phyloP scores from a whole-genome alignment of 2,113 vertebrate genomes.

The Ranitomeya variabilis region DNA sequence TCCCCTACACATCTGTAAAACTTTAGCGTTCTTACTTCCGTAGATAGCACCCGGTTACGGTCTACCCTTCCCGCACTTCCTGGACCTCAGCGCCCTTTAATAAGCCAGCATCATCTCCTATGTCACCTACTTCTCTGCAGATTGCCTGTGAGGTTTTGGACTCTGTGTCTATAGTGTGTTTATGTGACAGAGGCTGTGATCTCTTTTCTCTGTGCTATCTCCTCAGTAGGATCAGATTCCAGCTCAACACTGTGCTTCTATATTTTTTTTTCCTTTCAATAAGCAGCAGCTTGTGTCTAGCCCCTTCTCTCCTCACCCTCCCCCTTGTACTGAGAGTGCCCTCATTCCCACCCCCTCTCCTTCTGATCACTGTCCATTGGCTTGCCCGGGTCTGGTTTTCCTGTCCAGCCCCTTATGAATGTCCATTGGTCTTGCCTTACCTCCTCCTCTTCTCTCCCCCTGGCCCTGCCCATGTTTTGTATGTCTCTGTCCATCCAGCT shows the following conservation, averaged over 20 bases:
- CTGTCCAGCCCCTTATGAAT: slow-evolving; percentile 97
- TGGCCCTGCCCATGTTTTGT: slow-evolving; percentile 97
- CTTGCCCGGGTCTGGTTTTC: slow-evolving; percentile 82
- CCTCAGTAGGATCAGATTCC: slow-evolving; percentile 48
- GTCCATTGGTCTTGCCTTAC: slow-evolving; percentile 97
- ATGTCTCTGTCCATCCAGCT: slow-evolving; percentile 98
- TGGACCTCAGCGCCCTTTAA: neutral
- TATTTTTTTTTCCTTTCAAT: slow-evolving; percentile 35
- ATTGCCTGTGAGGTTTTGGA: neutral
- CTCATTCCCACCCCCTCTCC: slow-evolving; percentile 68
- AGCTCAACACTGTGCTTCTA: slow-evolving; percentile 20
- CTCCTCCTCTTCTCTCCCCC: slow-evolving; percentile 90
- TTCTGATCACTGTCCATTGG: slow-evolving; percentile 73
- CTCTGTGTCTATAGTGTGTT: slow-evolving; percentile 19
- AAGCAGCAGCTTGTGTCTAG: slow-evolving; percentile 39
- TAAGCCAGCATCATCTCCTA: slow-evolving; percentile 32
- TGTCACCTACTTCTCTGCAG: slow-evolving; percentile 22
- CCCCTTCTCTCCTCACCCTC: slow-evolving; percentile 58
- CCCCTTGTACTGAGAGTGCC: slow-evolving; percentile 62
- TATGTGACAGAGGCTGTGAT: slow-evolving; percentile 31
- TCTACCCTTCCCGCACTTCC: neutral
- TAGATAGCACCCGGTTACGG: neutral
- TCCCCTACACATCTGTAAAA: slow-evolving; percentile 26
- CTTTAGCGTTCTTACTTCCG: neutral
- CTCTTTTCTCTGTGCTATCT: slow-evolving; percentile 39